Percentiles rank a stretch among this genome's conserved stretches.
These are phyloP conservation scores for Macrotrachela quadricornifera DNA, from an alignment of 1,140 invertebrate species.

Conservation along the genomic window DNA sequence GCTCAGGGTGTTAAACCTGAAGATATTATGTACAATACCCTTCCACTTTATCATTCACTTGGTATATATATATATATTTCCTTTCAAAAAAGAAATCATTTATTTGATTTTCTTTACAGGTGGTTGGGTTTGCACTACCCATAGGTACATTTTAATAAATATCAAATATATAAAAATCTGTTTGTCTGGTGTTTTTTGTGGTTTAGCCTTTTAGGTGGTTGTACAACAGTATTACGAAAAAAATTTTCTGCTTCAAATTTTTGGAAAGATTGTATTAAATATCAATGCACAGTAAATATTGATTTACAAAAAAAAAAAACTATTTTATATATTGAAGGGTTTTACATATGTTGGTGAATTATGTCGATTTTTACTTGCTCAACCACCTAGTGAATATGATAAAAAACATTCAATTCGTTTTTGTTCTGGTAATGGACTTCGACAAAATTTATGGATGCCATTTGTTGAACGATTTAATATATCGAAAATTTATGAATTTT, in stretches of 20 bases:
- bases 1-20: background rate
- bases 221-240: slow-evolving; percentile 56
- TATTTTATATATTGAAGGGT: too few relatives aligned
- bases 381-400: slow-evolving; percentile 52
- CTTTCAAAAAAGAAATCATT: too few relatives aligned
- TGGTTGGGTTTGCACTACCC: too few relatives aligned
- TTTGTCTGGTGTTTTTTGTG: slow-evolving; percentile 23
- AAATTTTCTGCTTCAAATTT: slow-evolving; percentile 90
- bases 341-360: slow-evolving; percentile 80
- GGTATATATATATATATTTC: slow-evolving; percentile 40
- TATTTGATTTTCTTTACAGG: too few relatives aligned
- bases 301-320: too few relatives aligned
- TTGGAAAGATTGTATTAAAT: slow-evolving; percentile 78
- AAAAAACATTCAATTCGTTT: slow-evolving; percentile 58
- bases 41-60: slow-evolving; percentile 81
- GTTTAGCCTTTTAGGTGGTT: slow-evolving; percentile 49
- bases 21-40: slow-evolving; percentile 62
- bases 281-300: slow-evolving; percentile 86
- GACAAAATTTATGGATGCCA: slow-evolving; percentile 79
- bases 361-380: slow-evolving; percentile 78
- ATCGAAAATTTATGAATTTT: slow-evolving; percentile 66
- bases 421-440: slow-evolving; percentile 82
- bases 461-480: slow-evolving; percentile 75
- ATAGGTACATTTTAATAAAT: too few relatives aligned
- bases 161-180: too few relatives aligned